Conservation (phyloP, 2,113 vertebrate species). For the Panurus biarmicus region DNA sequence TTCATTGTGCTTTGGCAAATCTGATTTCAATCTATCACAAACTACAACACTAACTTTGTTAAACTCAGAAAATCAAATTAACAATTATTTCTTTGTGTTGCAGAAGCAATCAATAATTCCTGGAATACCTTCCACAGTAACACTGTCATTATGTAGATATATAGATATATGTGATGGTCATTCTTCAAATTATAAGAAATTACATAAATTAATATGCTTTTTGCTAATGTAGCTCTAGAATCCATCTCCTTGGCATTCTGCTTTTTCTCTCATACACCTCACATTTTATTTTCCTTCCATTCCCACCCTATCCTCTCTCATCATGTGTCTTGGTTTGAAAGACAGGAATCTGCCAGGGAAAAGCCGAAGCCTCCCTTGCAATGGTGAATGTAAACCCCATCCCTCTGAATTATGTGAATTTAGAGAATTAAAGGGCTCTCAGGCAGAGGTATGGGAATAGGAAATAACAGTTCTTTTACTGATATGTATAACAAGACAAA, state of each 20-base stretch:
- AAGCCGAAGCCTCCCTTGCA: too few relatives aligned
- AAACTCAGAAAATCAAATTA: constrained; percentile 7
- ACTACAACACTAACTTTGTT: neutral
- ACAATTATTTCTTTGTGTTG: neutral
- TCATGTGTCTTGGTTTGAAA: too few relatives aligned
- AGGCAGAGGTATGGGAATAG: too few relatives aligned
- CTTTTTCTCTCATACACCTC: neutral
- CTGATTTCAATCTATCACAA: neutral
- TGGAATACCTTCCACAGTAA: neutral
- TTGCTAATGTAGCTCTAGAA: neutral
- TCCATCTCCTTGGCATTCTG: neutral
- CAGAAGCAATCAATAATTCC: neutral
- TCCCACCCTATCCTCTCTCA: neutral
- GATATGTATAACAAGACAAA: too few relatives aligned
- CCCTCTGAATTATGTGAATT: too few relatives aligned
- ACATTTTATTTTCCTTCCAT: neutral
- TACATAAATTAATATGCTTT: neutral
- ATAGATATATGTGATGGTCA: neutral
- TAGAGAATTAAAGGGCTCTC: too few relatives aligned
- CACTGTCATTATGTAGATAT: neutral
- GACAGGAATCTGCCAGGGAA: too few relatives aligned
- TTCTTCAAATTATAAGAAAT: neutral
- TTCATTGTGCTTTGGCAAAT: neutral
- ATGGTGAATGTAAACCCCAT: too few relatives aligned
- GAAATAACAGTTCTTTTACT: too few relatives aligned